Evolutionary conservation across 2,113 vertebrate species (phyloP).

Genomic region (Empidonax alnorum): DNA sequence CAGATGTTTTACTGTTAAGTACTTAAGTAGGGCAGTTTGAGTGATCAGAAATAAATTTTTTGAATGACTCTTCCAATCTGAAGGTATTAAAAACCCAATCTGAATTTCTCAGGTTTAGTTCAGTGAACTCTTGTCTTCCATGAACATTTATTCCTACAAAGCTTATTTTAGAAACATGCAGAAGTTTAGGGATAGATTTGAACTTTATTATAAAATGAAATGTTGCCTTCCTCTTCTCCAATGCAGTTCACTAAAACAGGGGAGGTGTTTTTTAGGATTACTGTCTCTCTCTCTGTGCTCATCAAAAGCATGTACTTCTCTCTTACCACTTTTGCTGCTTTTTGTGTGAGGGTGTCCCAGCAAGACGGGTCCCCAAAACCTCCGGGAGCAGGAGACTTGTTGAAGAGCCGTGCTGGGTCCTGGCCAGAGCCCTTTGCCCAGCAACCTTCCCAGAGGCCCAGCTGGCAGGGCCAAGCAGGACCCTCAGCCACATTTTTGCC

Average conservation of each 20-base stretch:
- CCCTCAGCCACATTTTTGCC: background rate
- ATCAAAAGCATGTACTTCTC: background rate
- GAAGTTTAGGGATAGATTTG: background rate
- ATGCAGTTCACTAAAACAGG: background rate
- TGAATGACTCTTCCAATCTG: background rate
- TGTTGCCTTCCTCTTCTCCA: background rate
- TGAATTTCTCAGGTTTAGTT: background rate
- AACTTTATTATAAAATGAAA: background rate
- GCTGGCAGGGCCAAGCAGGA: background rate
- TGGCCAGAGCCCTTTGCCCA: background rate
- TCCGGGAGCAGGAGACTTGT: background rate
- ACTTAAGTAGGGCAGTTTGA: background rate
- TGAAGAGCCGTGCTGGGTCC: background rate
- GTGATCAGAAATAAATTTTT: background rate
- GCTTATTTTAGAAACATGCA: background rate
- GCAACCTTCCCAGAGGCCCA: background rate
- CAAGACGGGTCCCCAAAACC: background rate
- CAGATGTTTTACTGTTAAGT: background rate
- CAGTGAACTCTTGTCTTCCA: background rate
- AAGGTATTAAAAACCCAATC: background rate
- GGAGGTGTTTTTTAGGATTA: background rate
- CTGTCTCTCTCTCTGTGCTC: background rate
- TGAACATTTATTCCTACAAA: background rate
- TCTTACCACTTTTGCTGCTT: background rate
- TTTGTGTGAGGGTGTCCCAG: rapidly evolving